phyloP scores from a whole-genome alignment of 2,797 vertebrate genomes.

The Anguilla obscura region DNA sequence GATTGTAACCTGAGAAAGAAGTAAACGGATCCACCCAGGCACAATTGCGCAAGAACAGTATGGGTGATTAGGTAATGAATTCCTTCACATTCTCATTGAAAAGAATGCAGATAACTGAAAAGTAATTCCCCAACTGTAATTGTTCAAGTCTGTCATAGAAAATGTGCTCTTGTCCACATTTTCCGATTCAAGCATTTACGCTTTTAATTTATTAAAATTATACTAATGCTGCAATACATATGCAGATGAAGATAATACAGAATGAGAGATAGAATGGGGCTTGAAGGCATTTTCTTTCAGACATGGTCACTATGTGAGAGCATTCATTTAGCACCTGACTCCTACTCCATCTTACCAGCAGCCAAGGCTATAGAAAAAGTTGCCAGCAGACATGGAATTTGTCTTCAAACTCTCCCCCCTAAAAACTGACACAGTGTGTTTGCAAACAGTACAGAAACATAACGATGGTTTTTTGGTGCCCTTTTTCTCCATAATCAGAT shows the following conservation, averaged over 20 bases:
- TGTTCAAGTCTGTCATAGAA: not conserved
- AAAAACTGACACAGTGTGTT: not conserved
- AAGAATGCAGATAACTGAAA: not conserved
- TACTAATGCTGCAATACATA: not conserved
- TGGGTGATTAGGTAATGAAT: constrained; percentile 11
- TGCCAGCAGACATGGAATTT: constrained; percentile 9
- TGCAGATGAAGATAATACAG: not conserved
- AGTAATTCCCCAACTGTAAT: not conserved
- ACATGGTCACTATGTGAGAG: not conserved
- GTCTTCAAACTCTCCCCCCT: not conserved
- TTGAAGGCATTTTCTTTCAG: not conserved
- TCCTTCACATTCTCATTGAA: not conserved
- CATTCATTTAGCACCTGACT: not conserved
- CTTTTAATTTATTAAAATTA: not conserved
- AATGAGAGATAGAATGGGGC: not conserved
- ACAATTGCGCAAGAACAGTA: constrained; percentile 1
- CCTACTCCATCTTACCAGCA: not conserved
- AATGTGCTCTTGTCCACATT: not conserved
- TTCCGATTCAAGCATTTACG: not conserved
- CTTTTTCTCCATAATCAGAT: not conserved
- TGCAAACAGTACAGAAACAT: not conserved
- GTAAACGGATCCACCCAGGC: not conserved
- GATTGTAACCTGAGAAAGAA: not conserved
- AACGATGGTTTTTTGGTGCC: not conserved
- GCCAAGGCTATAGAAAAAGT: not conserved